These are phyloP conservation scores for Plotosus lineatus DNA, from an alignment of 2,113 vertebrate genomes.

Conservation along the genomic window DNA sequence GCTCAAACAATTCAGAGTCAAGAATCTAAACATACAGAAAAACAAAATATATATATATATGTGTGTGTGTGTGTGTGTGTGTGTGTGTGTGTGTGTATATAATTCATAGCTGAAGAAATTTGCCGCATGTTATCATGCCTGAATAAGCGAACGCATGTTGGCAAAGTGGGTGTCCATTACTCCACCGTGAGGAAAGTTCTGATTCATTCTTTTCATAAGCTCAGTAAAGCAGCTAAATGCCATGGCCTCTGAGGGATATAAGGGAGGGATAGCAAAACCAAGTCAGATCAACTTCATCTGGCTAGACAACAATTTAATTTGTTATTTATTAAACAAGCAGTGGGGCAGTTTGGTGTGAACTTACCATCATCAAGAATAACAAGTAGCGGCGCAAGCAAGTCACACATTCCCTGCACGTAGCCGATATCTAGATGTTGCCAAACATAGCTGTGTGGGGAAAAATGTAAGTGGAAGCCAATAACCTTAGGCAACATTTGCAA, in stretches of 20 bases:
- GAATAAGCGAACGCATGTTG: constrained; percentile 97
- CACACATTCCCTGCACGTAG: constrained; percentile 98
- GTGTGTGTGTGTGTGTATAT: too few relatives aligned
- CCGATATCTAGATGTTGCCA: constrained; percentile 96
- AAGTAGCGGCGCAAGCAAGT: constrained; percentile 91
- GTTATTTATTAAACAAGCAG: constrained; percentile 34
- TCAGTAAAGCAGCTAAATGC: constrained; percentile 97
- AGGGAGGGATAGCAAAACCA: constrained; percentile 2
- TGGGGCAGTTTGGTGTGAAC: constrained; percentile 50
- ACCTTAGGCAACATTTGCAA: background rate
- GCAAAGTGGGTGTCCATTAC: constrained; percentile 99
- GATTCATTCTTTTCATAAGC: constrained; percentile 98
- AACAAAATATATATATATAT: too few relatives aligned
- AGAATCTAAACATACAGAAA: constrained; percentile 78
- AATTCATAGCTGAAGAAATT: background rate
- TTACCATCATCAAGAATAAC: constrained; percentile 95
- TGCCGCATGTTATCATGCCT: constrained; percentile 69
- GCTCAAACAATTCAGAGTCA: constrained; percentile 94
- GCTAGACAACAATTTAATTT: background rate
- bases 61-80: too few relatives aligned
- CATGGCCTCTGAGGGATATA: constrained; percentile 80
- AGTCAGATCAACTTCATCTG: background rate
- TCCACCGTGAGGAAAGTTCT: constrained; percentile 96
- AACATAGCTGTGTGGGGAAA: constrained; percentile 79
- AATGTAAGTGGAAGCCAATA: background rate